Base-by-base conservation (phyloP, 2,888 invertebrate species). In the Oxyteleia sp. region DNA sequence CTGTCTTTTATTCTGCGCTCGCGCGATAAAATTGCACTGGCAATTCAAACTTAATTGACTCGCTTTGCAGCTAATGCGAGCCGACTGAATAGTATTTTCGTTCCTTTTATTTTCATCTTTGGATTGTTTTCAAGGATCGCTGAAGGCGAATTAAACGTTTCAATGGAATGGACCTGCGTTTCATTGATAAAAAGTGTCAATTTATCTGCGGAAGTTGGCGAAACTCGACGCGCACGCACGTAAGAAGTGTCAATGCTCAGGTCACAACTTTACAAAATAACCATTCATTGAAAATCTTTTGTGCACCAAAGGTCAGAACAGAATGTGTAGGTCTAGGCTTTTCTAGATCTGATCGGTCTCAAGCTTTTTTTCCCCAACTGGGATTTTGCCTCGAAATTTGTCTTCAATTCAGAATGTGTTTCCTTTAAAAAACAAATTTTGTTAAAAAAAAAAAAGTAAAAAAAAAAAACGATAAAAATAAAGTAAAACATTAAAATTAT, bases 191-290 rank as follows among this genome's bases (percentile, higher is more conserved):
- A 63, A 63, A n/a, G 51, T 26, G 41, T 38, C 47, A n/a, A 55
- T 71, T 63, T 13, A 41, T 51, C n/a, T 41, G 35, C 55, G 47
- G 53, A 72, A 72, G 43, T 45, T 64, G 26, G 10, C 47, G 55
- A 71, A 66, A 51, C 43, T n/a, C 7, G 23, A 15, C 45, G 13
- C 45, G n/a, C n/a, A 15, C 51, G 55, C 26, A 32, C 57, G 84
- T 85, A 87, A 84, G 89, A 84, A 79, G 84, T 87, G 87, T 89
- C 88, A 88, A 87, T 87, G 89, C 85, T 89, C 88, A 87, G 89
- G 91, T 91, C 89, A 90, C 86, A 84, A 72, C 75, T 75, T 86
- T 86, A 75, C 79, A 80, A 75, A 68, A 57, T 85, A n/a, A n/a
- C n/a, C 76, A 85, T 83, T 87, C 82, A 88, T 89, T 89, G 87